phyloP scores from a whole-genome alignment of 2,797 vertebrate genomes.

The Anisognathus igniventris region DNA sequence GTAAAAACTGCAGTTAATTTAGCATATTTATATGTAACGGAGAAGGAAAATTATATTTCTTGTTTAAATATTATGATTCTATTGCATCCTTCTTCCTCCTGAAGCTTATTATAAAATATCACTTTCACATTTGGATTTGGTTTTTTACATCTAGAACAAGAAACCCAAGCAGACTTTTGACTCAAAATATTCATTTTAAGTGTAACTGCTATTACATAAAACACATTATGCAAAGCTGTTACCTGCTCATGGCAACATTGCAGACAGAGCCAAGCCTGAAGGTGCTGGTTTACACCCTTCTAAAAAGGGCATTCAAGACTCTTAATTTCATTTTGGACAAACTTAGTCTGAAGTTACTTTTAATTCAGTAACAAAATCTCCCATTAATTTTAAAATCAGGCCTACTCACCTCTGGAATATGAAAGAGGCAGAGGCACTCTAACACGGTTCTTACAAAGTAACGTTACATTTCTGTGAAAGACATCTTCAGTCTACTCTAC shows the following conservation, averaged over 20 bases:
- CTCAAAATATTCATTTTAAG: neutral
- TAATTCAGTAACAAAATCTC: neutral
- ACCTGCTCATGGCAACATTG: neutral
- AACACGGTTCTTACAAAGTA: neutral
- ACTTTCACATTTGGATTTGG: neutral
- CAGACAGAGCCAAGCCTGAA: neutral
- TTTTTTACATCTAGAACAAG: neutral
- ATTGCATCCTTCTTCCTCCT: neutral
- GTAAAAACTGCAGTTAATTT: neutral
- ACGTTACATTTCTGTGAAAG: neutral
- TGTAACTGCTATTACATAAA: neutral
- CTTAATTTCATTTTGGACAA: neutral
- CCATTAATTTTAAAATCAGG: neutral
- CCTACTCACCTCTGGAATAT: neutral
- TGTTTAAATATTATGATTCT: neutral
- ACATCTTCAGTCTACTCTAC: neutral
- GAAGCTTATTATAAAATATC: neutral
- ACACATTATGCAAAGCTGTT: neutral
- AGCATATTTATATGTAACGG: neutral
- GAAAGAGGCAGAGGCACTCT: neutral
- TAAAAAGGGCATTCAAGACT: neutral
- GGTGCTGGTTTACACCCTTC: neutral
- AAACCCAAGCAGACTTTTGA: neutral
- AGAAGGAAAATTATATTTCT: neutral
- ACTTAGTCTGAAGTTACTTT: neutral